Conservation (phyloP, 1,140 invertebrate genomes). For the Vanessa tameamea region DNA sequence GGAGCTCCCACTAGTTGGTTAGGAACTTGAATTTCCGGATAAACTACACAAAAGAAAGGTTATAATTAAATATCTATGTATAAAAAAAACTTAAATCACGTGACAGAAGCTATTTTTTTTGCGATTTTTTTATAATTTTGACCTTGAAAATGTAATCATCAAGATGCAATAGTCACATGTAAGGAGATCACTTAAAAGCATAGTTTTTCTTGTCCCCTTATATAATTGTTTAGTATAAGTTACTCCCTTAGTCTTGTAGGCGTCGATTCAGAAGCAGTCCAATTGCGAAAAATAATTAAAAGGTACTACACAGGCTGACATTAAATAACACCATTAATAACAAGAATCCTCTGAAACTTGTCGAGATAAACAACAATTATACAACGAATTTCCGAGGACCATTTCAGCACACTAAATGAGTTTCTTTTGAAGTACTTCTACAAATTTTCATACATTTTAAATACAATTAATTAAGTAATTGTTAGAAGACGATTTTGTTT, state of each 20-base stretch:
- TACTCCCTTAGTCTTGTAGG: background rate
- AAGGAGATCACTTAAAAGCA: too few species aligned
- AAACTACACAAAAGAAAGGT: constrained; percentile 83
- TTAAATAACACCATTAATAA: constrained; percentile 75
- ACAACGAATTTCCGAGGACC: constrained; percentile 52
- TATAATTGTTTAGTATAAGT: background rate
- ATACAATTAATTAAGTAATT: background rate
- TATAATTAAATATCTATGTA: too few species aligned
- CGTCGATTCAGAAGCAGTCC: constrained; percentile 13
- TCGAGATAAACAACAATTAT: constrained; percentile 67
- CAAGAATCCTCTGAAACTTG: constrained; percentile 61
- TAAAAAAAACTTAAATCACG: background rate
- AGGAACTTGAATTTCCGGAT: constrained; percentile 92
- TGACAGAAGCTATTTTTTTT: background rate
- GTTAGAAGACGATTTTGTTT: background rate
- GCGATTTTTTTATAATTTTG: background rate
- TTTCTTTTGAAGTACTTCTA: constrained; percentile 17
- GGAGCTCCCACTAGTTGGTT: constrained; percentile 94
- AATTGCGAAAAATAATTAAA: constrained; percentile 63
- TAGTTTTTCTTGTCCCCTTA: background rate
- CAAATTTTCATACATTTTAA: constrained; percentile 10
- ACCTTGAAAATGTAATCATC: too few species aligned
- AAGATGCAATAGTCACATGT: too few species aligned
- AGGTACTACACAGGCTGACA: constrained; percentile 56
- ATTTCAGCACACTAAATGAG: constrained; percentile 43